Evolutionary conservation across 2,888 invertebrate species (phyloP).

Genomic region (Himalopsyche japonica): DNA sequence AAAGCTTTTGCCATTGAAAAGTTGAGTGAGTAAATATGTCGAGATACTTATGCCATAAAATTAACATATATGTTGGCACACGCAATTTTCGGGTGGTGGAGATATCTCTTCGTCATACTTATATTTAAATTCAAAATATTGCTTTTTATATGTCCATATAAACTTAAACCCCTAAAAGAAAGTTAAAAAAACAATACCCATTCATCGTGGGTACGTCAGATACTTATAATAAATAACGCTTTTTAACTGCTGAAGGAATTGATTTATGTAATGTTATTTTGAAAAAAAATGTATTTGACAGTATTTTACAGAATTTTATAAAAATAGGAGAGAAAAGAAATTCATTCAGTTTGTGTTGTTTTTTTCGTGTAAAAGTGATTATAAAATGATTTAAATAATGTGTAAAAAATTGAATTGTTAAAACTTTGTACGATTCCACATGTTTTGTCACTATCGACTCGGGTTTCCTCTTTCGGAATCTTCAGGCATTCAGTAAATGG

Average conservation of each 20-base stretch:
- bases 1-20: not conserved
- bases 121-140: not conserved
- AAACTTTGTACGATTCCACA: too few species aligned
- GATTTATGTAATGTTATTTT: too few species aligned
- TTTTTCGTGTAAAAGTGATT: too few species aligned
- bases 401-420: too few species aligned
- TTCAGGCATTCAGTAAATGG: too few species aligned
- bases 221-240: not conserved
- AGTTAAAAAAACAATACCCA: not conserved
- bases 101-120: not conserved
- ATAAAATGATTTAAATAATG: too few species aligned
- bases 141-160: not conserved
- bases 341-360: too few species aligned
- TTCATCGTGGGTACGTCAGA: not conserved
- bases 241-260: not conserved
- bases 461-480: too few species aligned
- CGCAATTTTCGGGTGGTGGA: constrained; percentile 5
- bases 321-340: too few species aligned
- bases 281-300: too few species aligned
- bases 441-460: too few species aligned
- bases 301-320: too few species aligned
- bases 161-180: not conserved
- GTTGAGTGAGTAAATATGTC: not conserved
- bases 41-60: constrained; percentile 9
- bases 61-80: constrained; percentile 7